phyloP scores from a whole-genome alignment of 1,140 invertebrate species.

The Drosophila pseudoananassae region DNA sequence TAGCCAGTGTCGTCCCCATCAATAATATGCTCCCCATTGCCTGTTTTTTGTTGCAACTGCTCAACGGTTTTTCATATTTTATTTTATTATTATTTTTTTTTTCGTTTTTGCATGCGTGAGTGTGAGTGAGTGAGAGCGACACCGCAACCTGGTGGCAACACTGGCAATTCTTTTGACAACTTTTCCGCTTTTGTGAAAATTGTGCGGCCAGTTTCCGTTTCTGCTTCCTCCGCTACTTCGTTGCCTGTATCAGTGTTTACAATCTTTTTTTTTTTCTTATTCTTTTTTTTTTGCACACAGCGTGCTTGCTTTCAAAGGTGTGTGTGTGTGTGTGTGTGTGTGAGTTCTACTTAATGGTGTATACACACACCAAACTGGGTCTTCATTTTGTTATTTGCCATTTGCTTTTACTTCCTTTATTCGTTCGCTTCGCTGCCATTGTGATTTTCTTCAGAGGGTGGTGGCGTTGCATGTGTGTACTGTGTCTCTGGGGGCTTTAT shows the following conservation, averaged over 20 bases:
- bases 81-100: too few relatives aligned
- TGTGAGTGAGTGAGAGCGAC: conserved; percentile 29
- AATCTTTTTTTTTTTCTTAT: conserved; percentile 32
- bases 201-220: conserved; percentile 55
- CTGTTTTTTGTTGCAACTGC: conserved; percentile 21
- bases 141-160: conserved; percentile 38
- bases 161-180: conserved; percentile 60
- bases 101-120: conserved; percentile 28
- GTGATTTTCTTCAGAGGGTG: conserved; percentile 43
- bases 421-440: conserved; percentile 56
- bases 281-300: conserved; percentile 28
- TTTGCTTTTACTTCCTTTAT: conserved; percentile 80
- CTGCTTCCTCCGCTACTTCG: conserved; percentile 22
- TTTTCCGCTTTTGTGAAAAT: conserved; percentile 61
- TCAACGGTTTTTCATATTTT: conserved; percentile 35
- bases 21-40: background rate
- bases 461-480: conserved; percentile 43
- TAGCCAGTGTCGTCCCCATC: too few relatives aligned
- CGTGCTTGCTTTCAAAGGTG: background rate
- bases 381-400: conserved; percentile 77
- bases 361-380: conserved; percentile 39
- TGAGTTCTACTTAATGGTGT: conserved; percentile 44
- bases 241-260: conserved; percentile 38
- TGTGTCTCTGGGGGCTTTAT: background rate
- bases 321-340: conserved; percentile 14